Percentiles rank a stretch among this genome's conserved stretches.
phyloP scores from a whole-genome alignment of 2,113 vertebrate genomes.

The Hystrix cristata region DNA sequence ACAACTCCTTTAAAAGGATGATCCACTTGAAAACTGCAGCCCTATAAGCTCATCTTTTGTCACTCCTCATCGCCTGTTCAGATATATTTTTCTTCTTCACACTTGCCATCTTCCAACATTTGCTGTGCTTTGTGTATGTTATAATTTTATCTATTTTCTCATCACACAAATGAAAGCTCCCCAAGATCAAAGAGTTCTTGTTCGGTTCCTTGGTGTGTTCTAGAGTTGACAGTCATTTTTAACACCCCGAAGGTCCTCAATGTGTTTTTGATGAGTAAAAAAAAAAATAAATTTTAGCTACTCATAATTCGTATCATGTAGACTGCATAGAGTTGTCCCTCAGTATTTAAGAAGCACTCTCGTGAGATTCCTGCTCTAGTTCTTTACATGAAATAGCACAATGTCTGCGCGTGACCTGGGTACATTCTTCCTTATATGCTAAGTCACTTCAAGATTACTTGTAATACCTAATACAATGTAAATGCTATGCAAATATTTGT shows the following conservation, averaged over 20 bases:
- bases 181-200: background rate
- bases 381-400: background rate
- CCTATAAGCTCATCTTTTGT: background rate
- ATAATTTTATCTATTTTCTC: background rate
- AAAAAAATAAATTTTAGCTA: background rate
- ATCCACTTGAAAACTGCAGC: background rate
- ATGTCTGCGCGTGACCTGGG: background rate
- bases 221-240: background rate
- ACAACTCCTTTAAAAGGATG: background rate
- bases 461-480: background rate
- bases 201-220: background rate
- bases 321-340: background rate
- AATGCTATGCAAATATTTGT: background rate
- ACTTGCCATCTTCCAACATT: background rate
- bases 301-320: background rate
- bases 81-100: background rate
- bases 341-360: background rate
- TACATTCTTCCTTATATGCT: no score
- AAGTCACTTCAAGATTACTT: background rate
- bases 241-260: background rate
- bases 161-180: background rate
- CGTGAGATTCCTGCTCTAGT: background rate
- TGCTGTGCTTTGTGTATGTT: background rate
- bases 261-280: constrained; percentile 10
- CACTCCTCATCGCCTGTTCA: no score